phyloP scores from a whole-genome alignment of 2,888 invertebrate species.

The Onthophagus sagittarius region DNA sequence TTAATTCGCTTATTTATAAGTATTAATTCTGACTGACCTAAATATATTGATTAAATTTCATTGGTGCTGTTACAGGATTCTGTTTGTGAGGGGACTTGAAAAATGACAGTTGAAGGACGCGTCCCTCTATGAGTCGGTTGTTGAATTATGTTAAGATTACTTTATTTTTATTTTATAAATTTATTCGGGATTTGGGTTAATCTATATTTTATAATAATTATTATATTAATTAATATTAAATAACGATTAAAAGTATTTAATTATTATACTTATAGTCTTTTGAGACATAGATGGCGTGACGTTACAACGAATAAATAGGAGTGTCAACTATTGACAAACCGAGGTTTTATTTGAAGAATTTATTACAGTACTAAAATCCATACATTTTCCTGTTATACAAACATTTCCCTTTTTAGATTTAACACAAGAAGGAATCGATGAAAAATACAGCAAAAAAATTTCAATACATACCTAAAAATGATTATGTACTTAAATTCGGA shows the following conservation, averaged over 20 bases:
- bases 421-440: not conserved
- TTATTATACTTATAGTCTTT: not conserved
- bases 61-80: conserved; percentile 23
- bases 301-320: not conserved
- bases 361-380: conserved; percentile 11
- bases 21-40: conserved; percentile 34
- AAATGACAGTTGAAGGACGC: not conserved
- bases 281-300: conserved; percentile 1
- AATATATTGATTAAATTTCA: conserved; percentile 35
- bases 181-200: too few species aligned
- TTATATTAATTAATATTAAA: not conserved
- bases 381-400: not conserved
- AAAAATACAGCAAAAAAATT: too few species aligned
- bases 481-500: too few species aligned
- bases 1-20: conserved; percentile 26
- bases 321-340: conserved; percentile 7
- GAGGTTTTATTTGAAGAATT: conserved; percentile 10
- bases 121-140: conserved; percentile 12
- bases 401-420: not conserved
- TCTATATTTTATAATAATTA: not conserved
- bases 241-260: too few species aligned
- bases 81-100: conserved; percentile 2
- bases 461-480: too few species aligned
- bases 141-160: too few species aligned
- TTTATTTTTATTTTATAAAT: too few species aligned